phyloP scores from a whole-genome alignment of 2,888 invertebrate genomes.

The Idaea aversata region DNA sequence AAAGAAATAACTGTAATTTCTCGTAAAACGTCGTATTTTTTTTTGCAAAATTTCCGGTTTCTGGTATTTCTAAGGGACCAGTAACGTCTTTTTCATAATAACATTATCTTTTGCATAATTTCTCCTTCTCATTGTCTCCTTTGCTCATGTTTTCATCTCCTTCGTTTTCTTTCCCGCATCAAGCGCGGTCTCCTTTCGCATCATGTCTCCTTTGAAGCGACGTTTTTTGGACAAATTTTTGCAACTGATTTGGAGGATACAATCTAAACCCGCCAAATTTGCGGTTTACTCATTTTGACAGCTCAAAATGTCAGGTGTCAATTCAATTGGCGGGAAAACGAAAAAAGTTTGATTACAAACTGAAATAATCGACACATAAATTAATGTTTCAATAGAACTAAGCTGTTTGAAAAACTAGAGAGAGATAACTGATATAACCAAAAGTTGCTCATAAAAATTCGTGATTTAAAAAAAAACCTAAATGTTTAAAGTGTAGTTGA shows the following conservation, averaged over 20 bases:
- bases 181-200: background rate
- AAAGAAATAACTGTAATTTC: too few species aligned
- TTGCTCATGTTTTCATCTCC: too few species aligned
- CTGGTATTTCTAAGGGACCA: background rate
- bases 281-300: background rate
- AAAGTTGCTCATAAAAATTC: slow-evolving; percentile 38
- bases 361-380: background rate
- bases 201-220: background rate
- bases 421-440: slow-evolving; percentile 35
- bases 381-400: background rate
- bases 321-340: slow-evolving; percentile 19
- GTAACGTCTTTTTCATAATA: too few species aligned
- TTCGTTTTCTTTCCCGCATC: too few species aligned
- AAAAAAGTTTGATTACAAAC: background rate
- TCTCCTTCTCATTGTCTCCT: background rate
- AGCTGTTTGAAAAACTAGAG: slow-evolving; percentile 13
- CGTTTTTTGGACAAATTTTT: background rate
- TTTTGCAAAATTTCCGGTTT: background rate
- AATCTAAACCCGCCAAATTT: background rate
- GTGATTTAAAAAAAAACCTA: slow-evolving; percentile 6
- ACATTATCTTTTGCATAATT: background rate
- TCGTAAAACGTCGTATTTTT: too few species aligned
- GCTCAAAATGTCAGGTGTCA: slow-evolving; percentile 13
- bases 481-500: background rate
- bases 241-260: background rate